Evolutionary conservation across 2,888 invertebrate species (phyloP).

Genomic region (Pheosia tremula): DNA sequence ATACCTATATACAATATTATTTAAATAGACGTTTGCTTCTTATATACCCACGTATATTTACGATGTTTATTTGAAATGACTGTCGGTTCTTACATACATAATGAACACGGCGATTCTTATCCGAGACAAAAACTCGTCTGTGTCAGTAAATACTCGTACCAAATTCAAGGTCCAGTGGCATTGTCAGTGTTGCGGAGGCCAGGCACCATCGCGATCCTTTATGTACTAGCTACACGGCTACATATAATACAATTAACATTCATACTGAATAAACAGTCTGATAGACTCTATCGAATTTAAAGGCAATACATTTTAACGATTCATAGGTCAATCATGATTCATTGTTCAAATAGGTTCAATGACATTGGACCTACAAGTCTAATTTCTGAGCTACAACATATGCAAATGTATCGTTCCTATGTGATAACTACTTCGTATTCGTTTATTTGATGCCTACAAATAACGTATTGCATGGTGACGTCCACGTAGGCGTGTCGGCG

Average conservation of each 20-base stretch:
- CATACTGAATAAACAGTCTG: not conserved
- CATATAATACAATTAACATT: conserved; percentile 10
- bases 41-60: conserved; percentile 38
- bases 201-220: conserved; percentile 42
- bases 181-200: conserved; percentile 50
- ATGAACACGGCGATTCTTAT: conserved; percentile 64
- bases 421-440: not conserved
- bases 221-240: conserved; percentile 27
- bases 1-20: conserved; percentile 40
- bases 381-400: not conserved
- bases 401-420: not conserved
- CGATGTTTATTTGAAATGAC: conserved; percentile 61
- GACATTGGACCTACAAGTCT: conserved; percentile 24
- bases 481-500: conserved; percentile 71
- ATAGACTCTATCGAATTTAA: not conserved
- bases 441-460: conserved; percentile 33
- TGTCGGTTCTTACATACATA: conserved; percentile 62
- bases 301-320: conserved; percentile 12
- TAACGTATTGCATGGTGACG: conserved; percentile 56
- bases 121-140: conserved; percentile 69
- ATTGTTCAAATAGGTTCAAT: conserved; percentile 35
- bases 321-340: conserved; percentile 27
- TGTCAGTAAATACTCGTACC: conserved; percentile 55
- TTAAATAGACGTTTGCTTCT: conserved; percentile 23
- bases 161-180: conserved; percentile 49